Conservation (phyloP, 2,113 vertebrate species). For the Haemorhous mexicanus region DNA sequence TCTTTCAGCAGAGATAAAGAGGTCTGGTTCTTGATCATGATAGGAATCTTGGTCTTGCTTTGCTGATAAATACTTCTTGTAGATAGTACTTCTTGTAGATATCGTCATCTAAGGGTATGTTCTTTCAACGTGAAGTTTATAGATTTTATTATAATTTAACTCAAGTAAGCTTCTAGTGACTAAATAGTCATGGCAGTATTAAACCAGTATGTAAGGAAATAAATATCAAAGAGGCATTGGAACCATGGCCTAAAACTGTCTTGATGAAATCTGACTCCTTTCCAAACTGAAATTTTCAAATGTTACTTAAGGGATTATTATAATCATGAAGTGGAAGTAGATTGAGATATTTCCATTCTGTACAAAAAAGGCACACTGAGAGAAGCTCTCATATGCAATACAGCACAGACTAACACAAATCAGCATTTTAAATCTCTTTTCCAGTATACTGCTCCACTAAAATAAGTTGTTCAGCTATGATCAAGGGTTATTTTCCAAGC, state of each 20-base stretch:
- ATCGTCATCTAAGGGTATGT: not conserved
- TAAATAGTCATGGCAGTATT: not conserved
- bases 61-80: not conserved
- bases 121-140: not conserved
- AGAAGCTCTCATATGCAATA: not conserved
- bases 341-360: not conserved
- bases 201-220: not conserved
- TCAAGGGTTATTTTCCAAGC: not conserved
- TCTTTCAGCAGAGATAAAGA: not conserved
- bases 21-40: not conserved
- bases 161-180: not conserved
- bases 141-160: not conserved
- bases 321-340: not conserved
- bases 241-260: not conserved
- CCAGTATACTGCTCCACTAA: not conserved
- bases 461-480: not conserved
- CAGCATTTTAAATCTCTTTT: not conserved
- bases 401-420: not conserved
- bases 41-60: not conserved
- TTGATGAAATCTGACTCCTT: not conserved
- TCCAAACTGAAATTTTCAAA: not conserved
- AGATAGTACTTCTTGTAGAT: not conserved
- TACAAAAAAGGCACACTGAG: not conserved
- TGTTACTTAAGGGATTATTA: not conserved
- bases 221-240: not conserved